phyloP scores from a whole-genome alignment of 1,140 invertebrate species.

The Drosophila fuyamai region DNA sequence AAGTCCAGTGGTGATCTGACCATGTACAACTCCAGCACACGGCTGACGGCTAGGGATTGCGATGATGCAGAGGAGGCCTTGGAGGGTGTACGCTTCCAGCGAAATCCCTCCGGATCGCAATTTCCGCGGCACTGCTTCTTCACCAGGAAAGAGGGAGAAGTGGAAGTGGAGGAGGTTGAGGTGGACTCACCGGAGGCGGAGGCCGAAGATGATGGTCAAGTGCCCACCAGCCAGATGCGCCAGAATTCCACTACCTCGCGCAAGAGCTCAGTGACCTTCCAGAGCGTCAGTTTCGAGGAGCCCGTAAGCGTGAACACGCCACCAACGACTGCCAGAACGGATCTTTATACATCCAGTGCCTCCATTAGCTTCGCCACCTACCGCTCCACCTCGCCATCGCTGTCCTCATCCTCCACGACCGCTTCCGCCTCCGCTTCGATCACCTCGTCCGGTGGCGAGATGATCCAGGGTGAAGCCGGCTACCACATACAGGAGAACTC shows the following conservation, averaged over 20 bases:
- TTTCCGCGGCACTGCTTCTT: constrained; percentile 82
- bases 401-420: constrained; percentile 33
- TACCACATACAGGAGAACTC: constrained; percentile 56
- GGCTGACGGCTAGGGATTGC: constrained; percentile 24
- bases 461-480: constrained; percentile 17
- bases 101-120: constrained; percentile 75
- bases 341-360: constrained; percentile 59
- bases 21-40: constrained; percentile 73
- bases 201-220: constrained; percentile 6
- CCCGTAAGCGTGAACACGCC: background rate
- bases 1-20: constrained; percentile 83
- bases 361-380: constrained; percentile 77
- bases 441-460: constrained; percentile 15
- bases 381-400: constrained; percentile 25
- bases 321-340: constrained; percentile 4
- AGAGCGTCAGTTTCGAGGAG: constrained; percentile 47
- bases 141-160: constrained; percentile 14
- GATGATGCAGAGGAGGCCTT: constrained; percentile 27
- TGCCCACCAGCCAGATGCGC: constrained; percentile 32
- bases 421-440: constrained; percentile 43
- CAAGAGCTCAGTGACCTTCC: constrained; percentile 71
- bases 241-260: constrained; percentile 61
- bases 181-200: background rate
- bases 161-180: background rate
- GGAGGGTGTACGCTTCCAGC: constrained; percentile 65